Evolutionary conservation across 2,888 invertebrate genomes (phyloP), one percentile per base, ranked within the genome.

Genomic region (Stomorhina lunata): DNA sequence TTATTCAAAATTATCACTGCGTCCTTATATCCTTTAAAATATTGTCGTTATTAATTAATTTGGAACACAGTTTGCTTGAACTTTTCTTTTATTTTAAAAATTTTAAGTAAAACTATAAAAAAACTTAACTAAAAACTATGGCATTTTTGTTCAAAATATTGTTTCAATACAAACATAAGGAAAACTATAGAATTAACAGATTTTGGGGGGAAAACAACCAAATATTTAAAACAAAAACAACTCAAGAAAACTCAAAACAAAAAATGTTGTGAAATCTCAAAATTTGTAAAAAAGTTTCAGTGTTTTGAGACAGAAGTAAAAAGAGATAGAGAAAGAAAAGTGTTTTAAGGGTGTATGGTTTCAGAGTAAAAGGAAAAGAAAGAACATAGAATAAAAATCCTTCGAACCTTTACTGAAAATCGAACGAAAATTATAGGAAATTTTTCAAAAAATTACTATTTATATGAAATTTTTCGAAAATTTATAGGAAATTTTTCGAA

Each of bases 131-230:
- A 59, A 81, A 77, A 83, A 83, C 59, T 61, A 81, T 84, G 84
- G 84, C 84, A 84, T 84, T 84, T 84, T 83, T 83, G 84, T 83
- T 68, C 17, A 25, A 79, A 66, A 40, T 59, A 59, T 17, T 69
- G 15, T 65, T 40, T 40, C 40, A 57, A 37, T 22, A 50, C n/a
- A 55, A 43, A 57, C 5, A 25, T 12, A 48, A 37, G n/a, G 10
- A 48, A 68, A 53, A 25, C n/a, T 27, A 12, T 37, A 20, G 32
- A 43, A 48, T 22, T 63, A 65, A 65, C 1, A 55, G 66, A 71
- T 10, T 10, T 55, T 9, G 34, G 63, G 43, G 37, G 48, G 10
- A 43, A 80, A 68, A 53, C 27, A 27, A 59, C 66, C 25, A 20
- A 22, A n/a, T 43, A 57, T 45, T 48, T 55, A 9, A 10, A 37